Conservation (phyloP, 2,113 vertebrate species). For the Terrapene triunguis region DNA sequence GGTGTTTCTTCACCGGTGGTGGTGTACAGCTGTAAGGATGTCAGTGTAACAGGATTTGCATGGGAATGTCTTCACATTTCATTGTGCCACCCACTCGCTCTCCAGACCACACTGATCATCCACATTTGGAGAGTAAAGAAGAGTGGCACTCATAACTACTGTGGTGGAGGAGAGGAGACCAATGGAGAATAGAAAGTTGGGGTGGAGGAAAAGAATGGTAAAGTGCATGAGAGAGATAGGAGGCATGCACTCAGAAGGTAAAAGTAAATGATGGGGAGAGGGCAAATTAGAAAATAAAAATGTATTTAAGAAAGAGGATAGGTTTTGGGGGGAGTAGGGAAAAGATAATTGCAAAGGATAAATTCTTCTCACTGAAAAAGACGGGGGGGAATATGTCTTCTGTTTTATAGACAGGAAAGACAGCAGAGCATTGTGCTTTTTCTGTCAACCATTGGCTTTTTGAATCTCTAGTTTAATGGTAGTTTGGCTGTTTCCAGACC, state of each 20-base stretch:
- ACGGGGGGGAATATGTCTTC: rapidly evolving
- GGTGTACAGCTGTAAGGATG: background rate
- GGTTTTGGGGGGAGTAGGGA: background rate
- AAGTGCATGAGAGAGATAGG: background rate
- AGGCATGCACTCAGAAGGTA: background rate
- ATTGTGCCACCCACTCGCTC: background rate
- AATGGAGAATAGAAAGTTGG: background rate
- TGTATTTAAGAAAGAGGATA: background rate
- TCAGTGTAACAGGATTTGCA: background rate
- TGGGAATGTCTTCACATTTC: background rate
- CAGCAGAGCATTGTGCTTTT: background rate
- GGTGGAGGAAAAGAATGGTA: background rate
- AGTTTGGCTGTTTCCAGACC: background rate
- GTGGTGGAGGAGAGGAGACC: background rate
- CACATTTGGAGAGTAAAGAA: background rate
- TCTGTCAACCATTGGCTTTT: background rate
- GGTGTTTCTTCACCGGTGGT: background rate
- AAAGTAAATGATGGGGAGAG: background rate
- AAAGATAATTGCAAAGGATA: background rate
- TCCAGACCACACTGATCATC: background rate
- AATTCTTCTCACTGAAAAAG: rapidly evolving
- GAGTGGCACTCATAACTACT: background rate
- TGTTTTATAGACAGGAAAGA: background rate
- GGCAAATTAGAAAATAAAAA: background rate
- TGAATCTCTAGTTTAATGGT: background rate